Percentiles rank a stretch among this genome's conserved stretches.
These are phyloP conservation scores for Planiliza haematocheilus DNA, from an alignment of 2,113 vertebrate genomes.

Conservation along the genomic window DNA sequence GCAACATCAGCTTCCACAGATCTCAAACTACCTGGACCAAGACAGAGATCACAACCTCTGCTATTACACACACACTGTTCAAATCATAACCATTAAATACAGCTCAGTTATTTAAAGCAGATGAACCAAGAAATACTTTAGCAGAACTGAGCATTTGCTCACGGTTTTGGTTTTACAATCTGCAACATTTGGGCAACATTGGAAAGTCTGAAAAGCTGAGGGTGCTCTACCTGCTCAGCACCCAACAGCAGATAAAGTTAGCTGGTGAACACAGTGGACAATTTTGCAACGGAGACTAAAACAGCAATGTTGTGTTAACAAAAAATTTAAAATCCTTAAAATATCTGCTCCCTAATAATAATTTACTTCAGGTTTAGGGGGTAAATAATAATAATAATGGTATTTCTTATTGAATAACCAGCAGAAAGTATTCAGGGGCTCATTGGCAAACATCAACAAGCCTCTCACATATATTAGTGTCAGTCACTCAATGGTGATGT, in stretches of 20 bases:
- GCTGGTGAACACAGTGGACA: too few relatives aligned
- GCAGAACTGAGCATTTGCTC: background rate
- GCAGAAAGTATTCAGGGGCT: background rate
- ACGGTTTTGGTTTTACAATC: too few relatives aligned
- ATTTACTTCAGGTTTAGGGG: too few relatives aligned
- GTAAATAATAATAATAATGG: too few relatives aligned
- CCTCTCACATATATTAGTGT: background rate
- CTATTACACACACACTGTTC: background rate
- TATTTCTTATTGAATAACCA: too few relatives aligned
- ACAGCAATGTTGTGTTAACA: too few relatives aligned
- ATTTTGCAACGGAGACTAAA: too few relatives aligned
- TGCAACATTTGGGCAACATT: too few relatives aligned
- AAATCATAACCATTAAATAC: background rate
- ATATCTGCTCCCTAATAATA: too few relatives aligned
- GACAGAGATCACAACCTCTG: conserved; percentile 16
- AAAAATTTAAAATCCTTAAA: too few relatives aligned
- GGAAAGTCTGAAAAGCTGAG: background rate
- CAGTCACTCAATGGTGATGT: too few relatives aligned
- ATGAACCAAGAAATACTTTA: background rate
- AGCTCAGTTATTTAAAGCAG: background rate
- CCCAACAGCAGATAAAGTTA: background rate
- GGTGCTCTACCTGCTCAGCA: background rate
- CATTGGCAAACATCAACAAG: background rate
- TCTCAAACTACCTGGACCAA: conserved; percentile 13
- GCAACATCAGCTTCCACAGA: conserved; percentile 21